Evolutionary conservation across 2,113 vertebrate genomes (phyloP).

Genomic region (Nothocercus nigrocapillus): DNA sequence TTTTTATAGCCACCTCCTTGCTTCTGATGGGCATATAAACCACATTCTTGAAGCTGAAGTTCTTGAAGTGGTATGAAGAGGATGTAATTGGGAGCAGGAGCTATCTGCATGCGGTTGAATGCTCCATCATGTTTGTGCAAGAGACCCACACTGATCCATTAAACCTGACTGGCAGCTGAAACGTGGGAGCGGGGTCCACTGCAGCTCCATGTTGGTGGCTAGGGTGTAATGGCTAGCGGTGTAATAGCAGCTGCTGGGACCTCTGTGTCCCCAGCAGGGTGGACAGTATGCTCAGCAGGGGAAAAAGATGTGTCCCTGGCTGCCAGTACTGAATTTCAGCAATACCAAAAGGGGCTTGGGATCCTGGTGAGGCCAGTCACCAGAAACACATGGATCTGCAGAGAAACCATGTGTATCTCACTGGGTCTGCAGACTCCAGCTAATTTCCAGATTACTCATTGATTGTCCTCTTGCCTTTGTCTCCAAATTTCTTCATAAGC

Average conservation of each 20-base stretch:
- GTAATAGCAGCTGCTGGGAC: not conserved
- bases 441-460: not conserved
- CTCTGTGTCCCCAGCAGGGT: not conserved
- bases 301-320: not conserved
- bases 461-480: not conserved
- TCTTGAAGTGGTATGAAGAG: no score
- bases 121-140: not conserved
- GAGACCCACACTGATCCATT: not conserved
- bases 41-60: not conserved
- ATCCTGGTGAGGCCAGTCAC: not conserved
- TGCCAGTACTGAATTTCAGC: not conserved
- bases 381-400: not conserved
- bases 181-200: fast-evolving
- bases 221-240: not conserved
- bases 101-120: not conserved
- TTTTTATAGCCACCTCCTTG: not conserved
- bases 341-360: not conserved
- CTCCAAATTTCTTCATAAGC: not conserved
- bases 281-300: fast-evolving
- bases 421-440: not conserved
- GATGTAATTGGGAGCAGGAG: not conserved
- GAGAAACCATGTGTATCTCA: not conserved
- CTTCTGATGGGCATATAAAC: not conserved
- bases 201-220: not conserved
- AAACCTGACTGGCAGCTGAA: not conserved